These are phyloP conservation scores for Meliscaeva auricollis DNA, from an alignment of 2,888 invertebrate species.

Conservation along the genomic window DNA sequence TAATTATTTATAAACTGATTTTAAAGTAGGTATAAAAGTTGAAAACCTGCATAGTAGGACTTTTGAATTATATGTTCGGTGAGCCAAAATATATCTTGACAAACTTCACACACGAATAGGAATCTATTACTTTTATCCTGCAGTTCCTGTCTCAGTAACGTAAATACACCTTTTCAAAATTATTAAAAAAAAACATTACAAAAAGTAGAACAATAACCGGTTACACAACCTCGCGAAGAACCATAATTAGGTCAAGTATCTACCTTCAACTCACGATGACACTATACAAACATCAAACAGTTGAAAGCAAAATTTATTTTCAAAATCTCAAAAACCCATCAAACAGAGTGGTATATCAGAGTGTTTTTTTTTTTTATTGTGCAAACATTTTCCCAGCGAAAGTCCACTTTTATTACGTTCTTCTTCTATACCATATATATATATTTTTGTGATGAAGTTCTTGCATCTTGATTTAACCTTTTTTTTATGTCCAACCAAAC, in stretches of 20 bases:
- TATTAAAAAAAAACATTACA: background rate
- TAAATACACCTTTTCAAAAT: background rate
- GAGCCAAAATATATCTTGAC: too few species aligned
- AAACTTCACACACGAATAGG: too few species aligned
- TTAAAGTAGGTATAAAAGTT: too few species aligned
- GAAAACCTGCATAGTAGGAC: too few species aligned
- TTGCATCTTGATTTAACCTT: conserved; percentile 23
- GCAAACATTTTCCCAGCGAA: conserved; percentile 64
- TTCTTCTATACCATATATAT: conserved; percentile 12
- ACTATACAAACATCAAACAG: background rate
- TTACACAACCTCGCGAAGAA: conserved; percentile 24
- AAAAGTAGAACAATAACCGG: conserved; percentile 31
- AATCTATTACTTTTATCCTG: too few species aligned
- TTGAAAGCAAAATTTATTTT: conserved; percentile 33
- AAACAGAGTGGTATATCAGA: background rate
- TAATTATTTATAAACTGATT: too few species aligned
- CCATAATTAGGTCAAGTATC: conserved; percentile 36
- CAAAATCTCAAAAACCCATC: conserved; percentile 12
- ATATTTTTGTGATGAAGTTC: background rate
- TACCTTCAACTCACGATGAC: conserved; percentile 15
- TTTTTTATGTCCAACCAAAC: conserved; percentile 5
- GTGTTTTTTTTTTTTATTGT: background rate
- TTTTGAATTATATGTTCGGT: too few species aligned
- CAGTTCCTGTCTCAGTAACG: too few species aligned
- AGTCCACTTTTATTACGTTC: conserved; percentile 51